These are phyloP conservation scores for Teleiodes luculella DNA, from an alignment of 2,888 invertebrate genomes.

Conservation along the genomic window DNA sequence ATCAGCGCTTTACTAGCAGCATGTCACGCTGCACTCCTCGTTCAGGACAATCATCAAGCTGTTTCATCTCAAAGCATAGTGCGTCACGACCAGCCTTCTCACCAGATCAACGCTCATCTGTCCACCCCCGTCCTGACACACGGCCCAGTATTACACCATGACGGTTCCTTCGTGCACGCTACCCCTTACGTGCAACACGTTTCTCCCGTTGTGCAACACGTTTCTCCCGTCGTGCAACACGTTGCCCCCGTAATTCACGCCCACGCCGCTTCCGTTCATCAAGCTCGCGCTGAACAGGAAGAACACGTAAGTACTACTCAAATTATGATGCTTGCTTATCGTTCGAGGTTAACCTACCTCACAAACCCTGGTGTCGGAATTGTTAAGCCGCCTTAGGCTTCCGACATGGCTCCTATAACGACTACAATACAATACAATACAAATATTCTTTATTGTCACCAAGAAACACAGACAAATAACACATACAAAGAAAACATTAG, in stretches of 20 bases:
- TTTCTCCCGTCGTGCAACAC: conserved; percentile 35
- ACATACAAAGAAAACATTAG: too few relatives aligned
- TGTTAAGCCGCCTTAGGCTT: too few relatives aligned
- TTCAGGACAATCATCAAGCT: conserved; percentile 52
- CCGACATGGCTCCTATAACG: too few relatives aligned
- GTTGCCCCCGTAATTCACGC: conserved; percentile 33
- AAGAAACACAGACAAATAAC: too few relatives aligned
- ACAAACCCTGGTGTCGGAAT: too few relatives aligned
- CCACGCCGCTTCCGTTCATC: conserved; percentile 23
- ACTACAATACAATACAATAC: too few relatives aligned
- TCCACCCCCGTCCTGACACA: conserved; percentile 29
- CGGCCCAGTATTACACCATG: conserved; percentile 24
- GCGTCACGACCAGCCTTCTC: conserved; percentile 58
- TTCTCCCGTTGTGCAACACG: conserved; percentile 40
- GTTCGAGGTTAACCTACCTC: too few relatives aligned
- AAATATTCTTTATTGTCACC: too few relatives aligned
- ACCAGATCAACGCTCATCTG: conserved; percentile 37
- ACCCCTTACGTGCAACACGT: conserved; percentile 28
- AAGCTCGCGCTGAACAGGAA: conserved; percentile 38
- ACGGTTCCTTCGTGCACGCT: conserved; percentile 17
- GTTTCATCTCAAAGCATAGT: conserved; percentile 67
- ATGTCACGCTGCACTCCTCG: conserved; percentile 65
- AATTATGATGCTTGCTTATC: too few relatives aligned
- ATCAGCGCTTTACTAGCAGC: conserved; percentile 62
- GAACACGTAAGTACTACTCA: conserved; percentile 43